Evolutionary conservation across 64 coral and sea anemone genomes (phyloP).

Genomic region (Montipora sp.): DNA sequence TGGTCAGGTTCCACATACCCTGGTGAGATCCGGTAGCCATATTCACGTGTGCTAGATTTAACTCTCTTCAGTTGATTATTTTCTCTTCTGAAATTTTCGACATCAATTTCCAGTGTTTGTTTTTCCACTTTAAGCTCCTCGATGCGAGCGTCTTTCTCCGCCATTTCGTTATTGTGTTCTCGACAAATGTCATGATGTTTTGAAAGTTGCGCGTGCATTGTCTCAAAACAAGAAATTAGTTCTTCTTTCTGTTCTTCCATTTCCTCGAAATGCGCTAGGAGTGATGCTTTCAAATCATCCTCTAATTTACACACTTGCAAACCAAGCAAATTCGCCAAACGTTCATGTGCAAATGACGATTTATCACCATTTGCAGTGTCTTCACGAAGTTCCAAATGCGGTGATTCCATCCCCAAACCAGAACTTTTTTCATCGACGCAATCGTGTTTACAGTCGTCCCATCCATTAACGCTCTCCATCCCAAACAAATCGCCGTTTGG

Average conservation of each 20-base stretch:
- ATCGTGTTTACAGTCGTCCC: neutral
- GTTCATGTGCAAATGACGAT: constrained; percentile 60
- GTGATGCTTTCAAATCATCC: constrained; percentile 83
- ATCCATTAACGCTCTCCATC: neutral
- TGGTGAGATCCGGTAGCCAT: constrained; percentile 21
- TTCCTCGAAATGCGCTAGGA: constrained; percentile 83
- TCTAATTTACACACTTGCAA: constrained; percentile 85
- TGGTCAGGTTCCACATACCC: constrained; percentile 50
- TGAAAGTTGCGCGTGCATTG: constrained; percentile 82
- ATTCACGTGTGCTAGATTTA: neutral
- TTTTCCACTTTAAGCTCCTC: constrained; percentile 67
- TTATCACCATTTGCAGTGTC: neutral
- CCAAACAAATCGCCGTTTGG: neutral
- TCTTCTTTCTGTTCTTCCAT: constrained; percentile 89
- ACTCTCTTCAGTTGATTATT: constrained; percentile 5
- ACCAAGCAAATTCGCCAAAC: constrained; percentile 75
- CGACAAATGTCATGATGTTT: constrained; percentile 85
- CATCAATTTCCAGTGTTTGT: constrained; percentile 72
- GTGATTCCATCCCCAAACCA: constrained; percentile 24
- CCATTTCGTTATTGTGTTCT: constrained; percentile 70
- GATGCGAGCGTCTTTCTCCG: constrained; percentile 67
- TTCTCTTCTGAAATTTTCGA: constrained; percentile 63
- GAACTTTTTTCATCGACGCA: constrained; percentile 11
- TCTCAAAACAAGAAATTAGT: constrained; percentile 81
- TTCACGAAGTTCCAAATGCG: neutral